Base-by-base conservation (phyloP, 2,888 invertebrate species). In the Zaprionus obscuricornis region DNA sequence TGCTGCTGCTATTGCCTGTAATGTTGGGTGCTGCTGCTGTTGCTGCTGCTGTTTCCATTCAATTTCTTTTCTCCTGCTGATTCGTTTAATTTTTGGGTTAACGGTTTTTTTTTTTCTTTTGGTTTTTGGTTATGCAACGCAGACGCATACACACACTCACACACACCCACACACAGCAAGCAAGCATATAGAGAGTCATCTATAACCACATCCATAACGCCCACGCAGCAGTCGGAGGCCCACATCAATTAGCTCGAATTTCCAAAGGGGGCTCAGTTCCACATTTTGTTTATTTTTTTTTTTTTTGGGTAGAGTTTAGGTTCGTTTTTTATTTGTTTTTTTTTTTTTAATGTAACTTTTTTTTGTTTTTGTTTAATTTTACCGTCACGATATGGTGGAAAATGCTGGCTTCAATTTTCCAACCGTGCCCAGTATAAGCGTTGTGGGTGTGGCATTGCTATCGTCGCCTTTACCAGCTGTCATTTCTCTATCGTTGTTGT, bases 361-460 rank as follows among this genome's bases (percentile, higher is more conserved):
- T 66, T 62, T 54, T 59, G 54, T 62, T 58, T 46, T 54, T 57
- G 60, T 64, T 46, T n/a, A n/a, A n/a, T n/a, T 49, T 22, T 7
- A 33, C 55, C 43, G 62, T 87, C 83, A 87, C 58, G 86, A 88
- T 60, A 86, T 78, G 54, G 87, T 87, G 63, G 87, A 88, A 85
- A 87, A 88, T 62, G 86, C 77, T 57, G 88, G 69, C 72, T 87
- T 84, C 54, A 85, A 66, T 71, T 84, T 81, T 65, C 87, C 87
- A 72, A 87, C 75, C 47, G 86, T 69, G 65, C 84, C 83, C 59
- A 82, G 56, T 66, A 87, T 82, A 60, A 79, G 68, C 56, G 69
- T 68, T 66, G 83, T 70, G 68, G 79, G 69, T 68, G 86, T 68
- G 73, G 66, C 58, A 42, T 43, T 57, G 56, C 39, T 69, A 54